Percentiles rank a stretch among this genome's conserved stretches.
Conservation (phyloP, 1,140 invertebrate species). For the Maconellicoccus hirsutus region DNA sequence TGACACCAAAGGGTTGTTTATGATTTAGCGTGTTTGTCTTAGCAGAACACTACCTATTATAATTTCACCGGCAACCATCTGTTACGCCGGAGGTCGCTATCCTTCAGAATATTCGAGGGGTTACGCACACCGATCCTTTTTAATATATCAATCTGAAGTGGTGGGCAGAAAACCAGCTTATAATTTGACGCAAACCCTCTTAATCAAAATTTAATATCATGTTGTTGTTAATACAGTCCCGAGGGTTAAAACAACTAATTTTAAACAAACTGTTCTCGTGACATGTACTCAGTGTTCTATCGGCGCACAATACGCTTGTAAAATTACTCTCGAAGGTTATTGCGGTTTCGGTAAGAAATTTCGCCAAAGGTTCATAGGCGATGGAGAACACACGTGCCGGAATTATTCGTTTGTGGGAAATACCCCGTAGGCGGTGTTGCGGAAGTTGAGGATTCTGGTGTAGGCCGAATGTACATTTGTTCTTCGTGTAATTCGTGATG, state of each 20-base stretch:
- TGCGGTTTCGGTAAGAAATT: too few relatives aligned
- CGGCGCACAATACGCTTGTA: too few relatives aligned
- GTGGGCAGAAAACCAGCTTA: slow-evolving; percentile 7
- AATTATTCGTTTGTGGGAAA: too few relatives aligned
- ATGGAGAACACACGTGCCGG: too few relatives aligned
- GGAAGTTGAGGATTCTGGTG: too few relatives aligned
- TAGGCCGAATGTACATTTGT: too few relatives aligned
- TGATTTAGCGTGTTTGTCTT: too few relatives aligned
- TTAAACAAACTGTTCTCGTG: background rate
- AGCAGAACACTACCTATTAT: background rate
- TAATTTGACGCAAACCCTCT: slow-evolving; percentile 7
- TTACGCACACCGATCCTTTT: background rate
- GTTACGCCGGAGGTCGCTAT: background rate
- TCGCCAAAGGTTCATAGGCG: too few relatives aligned
- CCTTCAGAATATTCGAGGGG: background rate
- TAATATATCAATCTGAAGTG: slow-evolving; percentile 9
- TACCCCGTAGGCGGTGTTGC: too few relatives aligned
- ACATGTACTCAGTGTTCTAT: background rate
- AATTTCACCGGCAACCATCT: slow-evolving; percentile 2
- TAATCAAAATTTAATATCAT: background rate
- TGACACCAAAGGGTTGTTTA: too few relatives aligned
- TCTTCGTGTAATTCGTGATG: too few relatives aligned
- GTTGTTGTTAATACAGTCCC: slow-evolving; percentile 3
- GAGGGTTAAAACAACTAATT: slow-evolving; percentile 4
- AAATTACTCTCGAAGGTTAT: too few relatives aligned